These are phyloP conservation scores for Heliornis fulica DNA, from an alignment of 2,113 vertebrate species.

Conservation along the genomic window DNA sequence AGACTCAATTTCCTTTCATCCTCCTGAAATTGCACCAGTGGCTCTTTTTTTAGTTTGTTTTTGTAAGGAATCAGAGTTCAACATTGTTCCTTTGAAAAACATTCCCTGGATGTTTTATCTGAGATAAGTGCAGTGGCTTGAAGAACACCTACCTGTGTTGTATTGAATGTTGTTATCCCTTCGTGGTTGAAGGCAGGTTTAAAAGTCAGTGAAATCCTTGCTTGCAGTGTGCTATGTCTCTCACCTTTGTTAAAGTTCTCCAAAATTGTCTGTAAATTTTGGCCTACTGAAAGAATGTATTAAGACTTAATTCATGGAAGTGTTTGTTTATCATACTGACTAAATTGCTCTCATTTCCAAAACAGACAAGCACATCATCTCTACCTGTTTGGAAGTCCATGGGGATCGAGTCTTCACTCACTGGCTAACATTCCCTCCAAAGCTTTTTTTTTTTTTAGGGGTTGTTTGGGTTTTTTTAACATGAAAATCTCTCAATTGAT, in stretches of 20 bases:
- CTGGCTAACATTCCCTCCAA: not conserved
- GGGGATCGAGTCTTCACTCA: not conserved
- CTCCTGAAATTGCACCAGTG: not conserved
- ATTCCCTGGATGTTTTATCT: not conserved
- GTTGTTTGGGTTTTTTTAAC: not conserved
- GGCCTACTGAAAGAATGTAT: not conserved
- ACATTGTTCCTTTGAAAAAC: not conserved
- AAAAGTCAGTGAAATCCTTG: not conserved
- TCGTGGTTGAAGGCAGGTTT: not conserved
- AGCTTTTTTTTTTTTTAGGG: not conserved
- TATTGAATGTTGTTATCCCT: not conserved
- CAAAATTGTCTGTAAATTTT: not conserved
- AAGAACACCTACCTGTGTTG: not conserved
- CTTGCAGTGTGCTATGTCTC: not conserved
- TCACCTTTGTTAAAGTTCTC: not conserved
- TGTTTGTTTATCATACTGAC: not conserved
- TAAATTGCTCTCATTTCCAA: not conserved
- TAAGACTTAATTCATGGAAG: not conserved
- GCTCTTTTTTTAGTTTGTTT: not conserved
- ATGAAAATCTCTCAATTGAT: not conserved
- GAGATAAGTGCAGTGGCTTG: not conserved
- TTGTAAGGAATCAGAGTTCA: not conserved
- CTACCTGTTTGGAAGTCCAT: not conserved
- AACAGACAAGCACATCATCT: not conserved
- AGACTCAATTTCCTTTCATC: not conserved